Evolutionary conservation across 2,888 invertebrate species (phyloP).

Genomic region (Pseudococcus viburni): DNA sequence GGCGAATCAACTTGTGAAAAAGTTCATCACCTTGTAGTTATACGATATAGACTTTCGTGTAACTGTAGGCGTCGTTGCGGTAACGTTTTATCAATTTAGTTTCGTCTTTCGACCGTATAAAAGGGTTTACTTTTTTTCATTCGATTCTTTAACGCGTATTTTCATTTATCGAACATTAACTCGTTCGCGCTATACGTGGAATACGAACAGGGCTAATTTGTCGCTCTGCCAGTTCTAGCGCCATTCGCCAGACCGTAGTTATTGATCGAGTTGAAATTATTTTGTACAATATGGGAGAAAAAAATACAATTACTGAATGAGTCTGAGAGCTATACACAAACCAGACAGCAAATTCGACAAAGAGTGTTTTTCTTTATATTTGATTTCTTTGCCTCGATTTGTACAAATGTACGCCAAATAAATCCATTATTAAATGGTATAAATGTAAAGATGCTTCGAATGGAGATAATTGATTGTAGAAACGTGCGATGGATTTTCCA

Average conservation of each 20-base stretch:
- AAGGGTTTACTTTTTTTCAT: conserved; percentile 20
- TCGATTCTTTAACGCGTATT: not conserved
- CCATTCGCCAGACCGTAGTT: not conserved
- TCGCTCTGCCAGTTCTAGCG: conserved; percentile 24
- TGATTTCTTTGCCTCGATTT: not conserved
- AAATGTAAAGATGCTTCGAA: not conserved
- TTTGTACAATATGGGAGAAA: not conserved
- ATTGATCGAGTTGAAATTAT: not conserved
- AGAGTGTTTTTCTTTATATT: not conserved
- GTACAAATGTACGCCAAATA: not conserved
- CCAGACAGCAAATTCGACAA: not conserved
- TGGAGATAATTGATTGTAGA: not conserved
- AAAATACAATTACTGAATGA: not conserved
- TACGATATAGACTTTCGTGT: not conserved
- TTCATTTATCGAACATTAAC: conserved; percentile 32
- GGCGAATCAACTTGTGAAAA: conserved; percentile 47
- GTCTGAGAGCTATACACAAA: not conserved
- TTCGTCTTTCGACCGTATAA: conserved; percentile 44
- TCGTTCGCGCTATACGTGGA: not conserved
- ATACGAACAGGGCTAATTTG: not conserved
- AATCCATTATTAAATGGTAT: not conserved
- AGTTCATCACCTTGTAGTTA: conserved; percentile 21
- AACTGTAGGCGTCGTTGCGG: conserved; percentile 19
- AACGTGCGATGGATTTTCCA: not conserved
- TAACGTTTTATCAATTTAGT: conserved; percentile 33